Base-by-base conservation (phyloP, 2,797 vertebrate genomes). In the Adelosebastes latens region DNA sequence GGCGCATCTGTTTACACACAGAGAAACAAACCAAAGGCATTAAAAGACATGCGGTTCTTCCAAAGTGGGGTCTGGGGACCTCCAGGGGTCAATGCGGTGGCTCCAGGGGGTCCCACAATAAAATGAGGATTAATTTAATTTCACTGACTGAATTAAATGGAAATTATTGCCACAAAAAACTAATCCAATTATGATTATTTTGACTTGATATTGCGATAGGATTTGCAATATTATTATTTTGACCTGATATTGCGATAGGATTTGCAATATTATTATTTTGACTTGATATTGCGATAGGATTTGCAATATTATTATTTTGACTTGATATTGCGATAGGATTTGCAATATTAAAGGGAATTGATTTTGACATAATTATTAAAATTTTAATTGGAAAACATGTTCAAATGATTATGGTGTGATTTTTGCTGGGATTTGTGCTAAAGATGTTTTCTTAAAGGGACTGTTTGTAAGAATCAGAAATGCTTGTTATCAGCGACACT, bases 1-100 rank as follows among this genome's bases (percentile, higher is more conserved):
- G 93, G 93, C 93, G 92, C 89, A 32, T 86, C 89, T 89, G 80
- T 87, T 88, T 81, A 89, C 81, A 84, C 80, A 84, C 80, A 77
- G 71, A 46, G 2, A 63, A 2, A 46, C 32, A 72, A 32, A 79
- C 36, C 56, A 16, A 9, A 52, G 20, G 74, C 71, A 9, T 62
- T 27, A 34, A 29, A 29, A 81, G 65, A 63, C 80, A 71, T 70
- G 86, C 46, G 56, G 82, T 18, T 49, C 64, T 49, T 39, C 29
- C 60, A 73, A 39, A 79, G 76, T 9, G 39, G 66, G 64, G 79
- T 69, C 60, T 11, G 46, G 74, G 71, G 73, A 75, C 63, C 75
- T 49, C 42, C 75, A 36, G 42, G 81, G 70, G 82, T 83, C 89
- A 74, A 6, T 10, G 25, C 61, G 13, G 9, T 11, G 49, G 27